A percentile compares a stretch with the other conserved stretches of the same genome.
phyloP scores from a whole-genome alignment of 2,113 vertebrate genomes.

The Aptenodytes patagonicus region DNA sequence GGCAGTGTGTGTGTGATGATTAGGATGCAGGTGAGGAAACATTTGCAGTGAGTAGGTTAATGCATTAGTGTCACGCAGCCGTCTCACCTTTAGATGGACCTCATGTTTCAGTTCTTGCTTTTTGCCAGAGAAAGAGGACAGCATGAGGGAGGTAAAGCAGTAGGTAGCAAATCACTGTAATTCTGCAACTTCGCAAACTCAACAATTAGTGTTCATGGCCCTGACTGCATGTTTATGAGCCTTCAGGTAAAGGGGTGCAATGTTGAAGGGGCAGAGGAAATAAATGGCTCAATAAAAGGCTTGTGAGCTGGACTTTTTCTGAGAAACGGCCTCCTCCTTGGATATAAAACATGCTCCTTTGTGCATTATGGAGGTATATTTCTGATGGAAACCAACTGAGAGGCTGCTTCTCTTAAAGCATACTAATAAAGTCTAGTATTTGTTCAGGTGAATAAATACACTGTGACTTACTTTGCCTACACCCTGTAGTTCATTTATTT shows the following conservation, averaged over 20 bases:
- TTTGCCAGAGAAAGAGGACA: neutral
- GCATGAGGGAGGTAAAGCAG: neutral
- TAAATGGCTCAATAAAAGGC: neutral
- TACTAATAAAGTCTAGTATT: neutral
- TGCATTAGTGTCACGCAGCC: neutral
- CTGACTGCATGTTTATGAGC: neutral
- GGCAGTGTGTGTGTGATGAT: neutral
- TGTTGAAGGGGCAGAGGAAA: neutral
- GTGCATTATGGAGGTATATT: neutral
- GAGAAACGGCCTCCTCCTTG: neutral
- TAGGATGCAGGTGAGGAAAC: neutral
- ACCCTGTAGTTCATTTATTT: neutral
- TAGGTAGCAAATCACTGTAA: neutral
- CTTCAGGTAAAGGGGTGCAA: neutral
- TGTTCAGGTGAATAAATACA: neutral
- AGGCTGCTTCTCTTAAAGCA: neutral
- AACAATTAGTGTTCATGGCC: neutral
- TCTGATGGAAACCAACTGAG: neutral
- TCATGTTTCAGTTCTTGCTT: neutral
- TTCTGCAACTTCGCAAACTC: neutral
- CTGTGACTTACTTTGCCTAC: neutral
- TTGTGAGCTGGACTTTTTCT: neutral
- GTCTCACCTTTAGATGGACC: slow-evolving; percentile 22
- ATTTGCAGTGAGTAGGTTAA: neutral
- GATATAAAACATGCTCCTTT: neutral